phyloP scores from a whole-genome alignment of 2,888 invertebrate genomes.

The Ceriagrion tenellum region DNA sequence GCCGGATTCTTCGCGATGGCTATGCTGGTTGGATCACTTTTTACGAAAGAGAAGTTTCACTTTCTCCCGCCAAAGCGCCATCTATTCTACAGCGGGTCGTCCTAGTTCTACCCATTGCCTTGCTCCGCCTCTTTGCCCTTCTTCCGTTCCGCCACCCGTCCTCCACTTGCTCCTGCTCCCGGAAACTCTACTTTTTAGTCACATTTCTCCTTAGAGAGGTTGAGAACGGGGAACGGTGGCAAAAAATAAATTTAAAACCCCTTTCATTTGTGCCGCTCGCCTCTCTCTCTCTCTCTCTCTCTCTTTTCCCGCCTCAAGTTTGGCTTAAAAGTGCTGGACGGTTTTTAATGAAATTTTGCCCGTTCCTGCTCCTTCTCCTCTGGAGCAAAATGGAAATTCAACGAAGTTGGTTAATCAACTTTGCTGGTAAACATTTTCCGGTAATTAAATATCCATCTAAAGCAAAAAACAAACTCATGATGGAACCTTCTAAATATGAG shows the following conservation, averaged over 20 bases:
- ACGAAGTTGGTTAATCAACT: constrained; percentile 24
- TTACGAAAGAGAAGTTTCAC: too few species aligned
- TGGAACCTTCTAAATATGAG: not conserved
- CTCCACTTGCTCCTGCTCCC: not conserved
- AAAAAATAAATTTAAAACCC: not conserved
- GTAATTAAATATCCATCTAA: constrained; percentile 14
- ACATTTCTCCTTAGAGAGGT: not conserved
- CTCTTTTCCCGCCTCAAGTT: not conserved
- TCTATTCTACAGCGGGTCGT: too few species aligned
- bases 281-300: not conserved
- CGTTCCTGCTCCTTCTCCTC: not conserved
- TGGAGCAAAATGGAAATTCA: not conserved
- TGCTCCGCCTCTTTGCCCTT: not conserved
- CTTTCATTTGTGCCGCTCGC: constrained; percentile 15
- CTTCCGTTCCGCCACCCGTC: not conserved
- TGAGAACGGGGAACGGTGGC: not conserved
- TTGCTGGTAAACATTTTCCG: not conserved
- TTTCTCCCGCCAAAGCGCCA: too few species aligned
- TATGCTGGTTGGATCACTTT: too few species aligned
- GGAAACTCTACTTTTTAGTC: not conserved
- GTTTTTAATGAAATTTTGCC: constrained; percentile 28
- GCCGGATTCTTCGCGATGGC: too few species aligned
- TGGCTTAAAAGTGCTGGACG: not conserved
- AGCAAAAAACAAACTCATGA: not conserved
- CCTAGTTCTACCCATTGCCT: not conserved